Conservation (phyloP, 1,140 invertebrate species). For the Frieseomelitta varia region DNA sequence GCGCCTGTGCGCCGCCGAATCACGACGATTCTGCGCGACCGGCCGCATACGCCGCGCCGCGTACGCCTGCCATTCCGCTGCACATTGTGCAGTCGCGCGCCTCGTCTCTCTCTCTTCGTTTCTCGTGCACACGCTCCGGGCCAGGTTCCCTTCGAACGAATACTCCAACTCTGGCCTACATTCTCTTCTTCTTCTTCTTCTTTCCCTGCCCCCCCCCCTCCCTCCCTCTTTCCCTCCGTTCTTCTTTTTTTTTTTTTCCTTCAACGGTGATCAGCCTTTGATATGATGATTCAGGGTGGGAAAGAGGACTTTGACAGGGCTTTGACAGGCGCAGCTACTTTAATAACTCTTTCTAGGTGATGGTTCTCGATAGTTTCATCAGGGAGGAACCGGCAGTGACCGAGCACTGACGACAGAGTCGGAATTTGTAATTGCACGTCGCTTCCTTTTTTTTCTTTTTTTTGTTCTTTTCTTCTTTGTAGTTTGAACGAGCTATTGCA, state of each 20-base stretch:
- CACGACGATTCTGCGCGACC: conserved; percentile 37
- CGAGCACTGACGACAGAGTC: no score
- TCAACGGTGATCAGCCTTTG: not conserved
- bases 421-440: no score
- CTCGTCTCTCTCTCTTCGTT: not conserved
- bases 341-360: not conserved
- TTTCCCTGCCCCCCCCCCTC: not conserved
- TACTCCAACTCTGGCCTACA: not conserved
- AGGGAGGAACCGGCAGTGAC: no score
- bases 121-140: no score
- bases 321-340: not conserved
- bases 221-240: not conserved
- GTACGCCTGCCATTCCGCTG: conserved; percentile 32
- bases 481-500: no score
- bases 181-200: not conserved
- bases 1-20: conserved; percentile 59
- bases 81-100: conserved; percentile 42
- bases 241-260: not conserved
- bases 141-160: not conserved
- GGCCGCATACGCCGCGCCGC: not conserved
- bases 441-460: no score
- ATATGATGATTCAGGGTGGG: not conserved
- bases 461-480: no score
- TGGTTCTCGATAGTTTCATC: not conserved
- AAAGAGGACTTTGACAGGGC: not conserved